Evolutionary conservation across 2,888 invertebrate genomes (phyloP), one percentile per base, ranked within the genome.

Genomic region (Aquatica leii): DNA sequence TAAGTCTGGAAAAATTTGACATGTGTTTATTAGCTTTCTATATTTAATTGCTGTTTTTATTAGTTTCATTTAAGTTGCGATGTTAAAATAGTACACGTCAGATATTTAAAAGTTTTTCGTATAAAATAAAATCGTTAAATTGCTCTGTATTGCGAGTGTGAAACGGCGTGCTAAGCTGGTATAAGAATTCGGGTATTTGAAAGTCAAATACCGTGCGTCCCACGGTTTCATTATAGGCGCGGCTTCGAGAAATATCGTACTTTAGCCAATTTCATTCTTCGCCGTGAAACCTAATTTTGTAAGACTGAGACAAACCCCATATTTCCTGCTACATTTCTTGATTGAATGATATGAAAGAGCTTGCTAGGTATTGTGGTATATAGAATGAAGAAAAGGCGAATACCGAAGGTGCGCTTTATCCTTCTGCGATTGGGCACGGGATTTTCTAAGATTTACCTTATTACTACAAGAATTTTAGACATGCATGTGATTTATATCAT

Each of bases 261-360:
- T 76, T 77, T 74, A 77, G 75, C 77, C 78, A 78, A 78, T 78
- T 78, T 73, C 74, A 73, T 73, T 73, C 71, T 70, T 71, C 72
- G 73, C 73, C 70, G 75, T 72, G 74, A 77, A 78, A 80, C 78
- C 77, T 79, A 78, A 80, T 80, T 80, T 79, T 72, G 74, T 72
- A 72, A 76, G 74, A 73, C 76, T 74, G 78, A 78, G 76, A 77
- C 78, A 77, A 77, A 77, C 76, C 74, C 77, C 77, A 78, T 78
- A 78, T 78, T 79, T 79, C 77, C 78, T 78, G 77, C 76, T 77
- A 78, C 77, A 77, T 78, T 78, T 72, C 79, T 78, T 79, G 79
- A 79, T 79, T 80, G 79, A 80, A 71, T 73, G 73, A 71, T 73
- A 73, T 71, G 72, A 68, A 68, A 58, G 66, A 65, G 63, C 57